Evolutionary conservation across 2,113 vertebrate species (phyloP).

Genomic region (Plotosus lineatus): DNA sequence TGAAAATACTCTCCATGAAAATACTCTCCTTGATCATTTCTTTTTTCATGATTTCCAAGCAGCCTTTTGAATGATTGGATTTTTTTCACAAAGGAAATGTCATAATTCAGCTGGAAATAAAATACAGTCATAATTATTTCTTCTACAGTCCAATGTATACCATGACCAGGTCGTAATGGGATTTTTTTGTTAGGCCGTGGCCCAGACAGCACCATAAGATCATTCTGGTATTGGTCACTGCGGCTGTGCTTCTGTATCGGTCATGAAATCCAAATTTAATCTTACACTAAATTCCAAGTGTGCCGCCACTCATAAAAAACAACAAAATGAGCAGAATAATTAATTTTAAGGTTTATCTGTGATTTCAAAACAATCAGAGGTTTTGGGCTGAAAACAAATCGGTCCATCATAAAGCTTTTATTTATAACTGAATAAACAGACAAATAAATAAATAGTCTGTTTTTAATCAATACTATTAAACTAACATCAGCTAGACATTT

Average conservation of each 20-base stretch:
- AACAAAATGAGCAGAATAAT: too few relatives aligned
- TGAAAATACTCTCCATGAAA: constrained; percentile 42
- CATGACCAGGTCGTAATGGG: constrained; percentile 40
- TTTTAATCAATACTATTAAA: neutral
- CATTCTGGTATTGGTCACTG: constrained; percentile 53
- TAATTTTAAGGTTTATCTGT: neutral
- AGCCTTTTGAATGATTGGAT: neutral
- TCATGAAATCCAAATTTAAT: neutral
- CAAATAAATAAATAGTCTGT: neutral
- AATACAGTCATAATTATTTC: constrained; percentile 11
- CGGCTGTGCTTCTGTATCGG: constrained; percentile 4
- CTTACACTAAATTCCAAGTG: neutral
- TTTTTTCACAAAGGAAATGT: constrained; percentile 6
- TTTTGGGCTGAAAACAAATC: neutral
- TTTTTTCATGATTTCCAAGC: constrained; percentile 25
- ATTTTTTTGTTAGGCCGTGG: constrained; percentile 51
- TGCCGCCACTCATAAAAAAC: constrained; percentile 16
- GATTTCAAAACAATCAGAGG: neutral
- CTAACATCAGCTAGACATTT: neutral
- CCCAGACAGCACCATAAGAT: constrained; percentile 47
- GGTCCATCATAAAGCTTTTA: neutral
- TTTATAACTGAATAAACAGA: too few relatives aligned
- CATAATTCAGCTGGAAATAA: constrained; percentile 18
- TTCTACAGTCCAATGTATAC: constrained; percentile 38
- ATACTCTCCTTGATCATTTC: constrained; percentile 19